These are phyloP conservation scores for Dreissena rostriformis DNA, from an alignment of 1,140 invertebrate genomes.

Conservation along the genomic window DNA sequence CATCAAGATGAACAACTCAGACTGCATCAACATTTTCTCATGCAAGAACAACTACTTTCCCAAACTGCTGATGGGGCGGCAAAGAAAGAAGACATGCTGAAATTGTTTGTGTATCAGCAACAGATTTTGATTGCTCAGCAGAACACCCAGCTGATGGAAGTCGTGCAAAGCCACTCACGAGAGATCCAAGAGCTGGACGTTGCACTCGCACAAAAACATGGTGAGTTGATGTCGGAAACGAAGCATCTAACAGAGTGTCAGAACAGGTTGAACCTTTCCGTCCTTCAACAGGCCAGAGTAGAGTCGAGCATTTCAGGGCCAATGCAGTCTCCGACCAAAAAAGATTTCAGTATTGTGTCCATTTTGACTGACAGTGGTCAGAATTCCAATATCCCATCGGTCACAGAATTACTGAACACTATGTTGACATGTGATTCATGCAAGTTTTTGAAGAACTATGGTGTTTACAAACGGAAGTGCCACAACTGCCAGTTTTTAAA, in stretches of 20 bases:
- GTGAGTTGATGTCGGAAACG: neutral
- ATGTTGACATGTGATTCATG: conserved; percentile 44
- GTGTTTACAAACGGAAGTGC: neutral
- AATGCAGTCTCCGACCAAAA: conserved; percentile 5
- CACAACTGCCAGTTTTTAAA: neutral
- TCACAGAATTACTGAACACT: conserved; percentile 4
- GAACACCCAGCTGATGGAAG: conserved; percentile 1
- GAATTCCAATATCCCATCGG: neutral
- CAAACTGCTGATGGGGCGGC: neutral
- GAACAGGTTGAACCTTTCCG: neutral
- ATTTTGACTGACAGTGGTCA: neutral
- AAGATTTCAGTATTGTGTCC: conserved; percentile 40
- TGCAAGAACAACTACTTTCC: conserved; percentile 24
- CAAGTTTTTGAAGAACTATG: conserved; percentile 43
- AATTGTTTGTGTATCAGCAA: conserved; percentile 49
- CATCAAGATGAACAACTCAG: conserved; percentile 37
- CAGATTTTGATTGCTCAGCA: conserved; percentile 34
- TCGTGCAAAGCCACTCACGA: neutral
- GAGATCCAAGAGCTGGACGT: neutral
- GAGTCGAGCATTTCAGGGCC: neutral
- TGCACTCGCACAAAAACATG: neutral
- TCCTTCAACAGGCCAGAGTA: neutral
- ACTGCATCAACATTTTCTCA: conserved; percentile 38
- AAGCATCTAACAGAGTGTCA: conserved; percentile 3
- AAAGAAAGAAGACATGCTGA: conserved; percentile 33